Conservation (phyloP, 1,140 invertebrate species). For the Drosophila setifemur region DNA sequence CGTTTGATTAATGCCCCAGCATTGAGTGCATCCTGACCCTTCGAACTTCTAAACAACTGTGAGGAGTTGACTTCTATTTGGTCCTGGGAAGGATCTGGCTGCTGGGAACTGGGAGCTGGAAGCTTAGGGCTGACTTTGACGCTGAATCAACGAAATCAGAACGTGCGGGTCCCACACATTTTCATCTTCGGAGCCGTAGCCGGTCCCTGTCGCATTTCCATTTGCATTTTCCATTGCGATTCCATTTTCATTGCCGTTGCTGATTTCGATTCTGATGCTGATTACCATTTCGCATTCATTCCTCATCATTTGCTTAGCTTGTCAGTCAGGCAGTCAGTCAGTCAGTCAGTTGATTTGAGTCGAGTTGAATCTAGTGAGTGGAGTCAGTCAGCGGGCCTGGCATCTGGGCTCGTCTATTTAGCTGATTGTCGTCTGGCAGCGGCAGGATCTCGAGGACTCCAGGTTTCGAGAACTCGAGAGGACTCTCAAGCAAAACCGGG, state of each 20-base stretch:
- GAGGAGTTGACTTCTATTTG: slow-evolving; percentile 34
- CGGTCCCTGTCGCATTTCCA: slow-evolving; percentile 12
- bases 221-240: slow-evolving; percentile 53
- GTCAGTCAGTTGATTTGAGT: slow-evolving; percentile 6
- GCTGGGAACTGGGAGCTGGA: not conserved
- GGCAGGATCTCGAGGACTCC: too few species aligned
- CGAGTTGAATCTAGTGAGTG: not conserved
- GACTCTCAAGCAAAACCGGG: too few species aligned
- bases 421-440: slow-evolving; percentile 61
- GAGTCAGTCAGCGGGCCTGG: slow-evolving; percentile 46
- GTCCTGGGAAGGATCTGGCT: not conserved
- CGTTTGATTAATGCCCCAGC: slow-evolving; percentile 69
- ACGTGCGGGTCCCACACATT: slow-evolving; percentile 53
- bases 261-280: slow-evolving; percentile 39
- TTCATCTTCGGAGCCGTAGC: too few species aligned
- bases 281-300: slow-evolving; percentile 78
- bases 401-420: slow-evolving; percentile 62
- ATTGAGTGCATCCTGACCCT: slow-evolving; percentile 21
- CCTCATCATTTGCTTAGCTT: slow-evolving; percentile 78
- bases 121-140: slow-evolving; percentile 33
- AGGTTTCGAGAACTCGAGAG: too few species aligned
- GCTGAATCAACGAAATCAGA: slow-evolving; percentile 56
- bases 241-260: slow-evolving; percentile 70
- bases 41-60: slow-evolving; percentile 40
- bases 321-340: slow-evolving; percentile 60